phyloP scores from a whole-genome alignment of 2,113 vertebrate genomes.

The Galbula dea region DNA sequence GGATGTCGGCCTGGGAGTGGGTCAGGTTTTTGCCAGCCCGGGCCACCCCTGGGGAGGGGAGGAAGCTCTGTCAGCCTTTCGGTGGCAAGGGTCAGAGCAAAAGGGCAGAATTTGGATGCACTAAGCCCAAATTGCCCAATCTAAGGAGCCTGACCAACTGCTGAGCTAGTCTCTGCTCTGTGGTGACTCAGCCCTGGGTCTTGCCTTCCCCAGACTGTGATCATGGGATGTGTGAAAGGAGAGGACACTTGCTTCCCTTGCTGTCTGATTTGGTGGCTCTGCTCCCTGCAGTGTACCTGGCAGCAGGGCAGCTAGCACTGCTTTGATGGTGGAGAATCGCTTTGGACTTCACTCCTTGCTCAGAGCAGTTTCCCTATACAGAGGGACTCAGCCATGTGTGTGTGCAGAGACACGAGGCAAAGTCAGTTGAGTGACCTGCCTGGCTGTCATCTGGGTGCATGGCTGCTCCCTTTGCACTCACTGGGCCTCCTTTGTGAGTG shows the following conservation, averaged over 20 bases:
- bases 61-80: background rate
- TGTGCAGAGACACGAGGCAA: fast-evolving
- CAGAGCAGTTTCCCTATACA: fast-evolving
- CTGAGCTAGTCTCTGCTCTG: background rate
- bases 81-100: no score
- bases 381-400: fast-evolving
- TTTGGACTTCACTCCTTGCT: background rate
- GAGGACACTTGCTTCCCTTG: fast-evolving
- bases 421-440: background rate
- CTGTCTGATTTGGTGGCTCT: fast-evolving
- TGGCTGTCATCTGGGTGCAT: background rate
- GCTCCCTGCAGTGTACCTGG: no score
- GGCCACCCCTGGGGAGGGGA: background rate
- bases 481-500: background rate
- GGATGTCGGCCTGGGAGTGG: background rate
- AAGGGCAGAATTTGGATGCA: background rate
- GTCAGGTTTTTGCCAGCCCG: background rate
- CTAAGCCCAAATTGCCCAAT: background rate
- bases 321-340: background rate
- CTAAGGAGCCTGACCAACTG: background rate
- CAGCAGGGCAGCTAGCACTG: background rate
- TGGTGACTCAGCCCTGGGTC: background rate
- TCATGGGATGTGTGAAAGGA: fast-evolving
- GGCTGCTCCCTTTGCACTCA: background rate
- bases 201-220: no score